Evolutionary conservation across 2,888 invertebrate genomes (phyloP).

Genomic region (Agrilus biguttatus): DNA sequence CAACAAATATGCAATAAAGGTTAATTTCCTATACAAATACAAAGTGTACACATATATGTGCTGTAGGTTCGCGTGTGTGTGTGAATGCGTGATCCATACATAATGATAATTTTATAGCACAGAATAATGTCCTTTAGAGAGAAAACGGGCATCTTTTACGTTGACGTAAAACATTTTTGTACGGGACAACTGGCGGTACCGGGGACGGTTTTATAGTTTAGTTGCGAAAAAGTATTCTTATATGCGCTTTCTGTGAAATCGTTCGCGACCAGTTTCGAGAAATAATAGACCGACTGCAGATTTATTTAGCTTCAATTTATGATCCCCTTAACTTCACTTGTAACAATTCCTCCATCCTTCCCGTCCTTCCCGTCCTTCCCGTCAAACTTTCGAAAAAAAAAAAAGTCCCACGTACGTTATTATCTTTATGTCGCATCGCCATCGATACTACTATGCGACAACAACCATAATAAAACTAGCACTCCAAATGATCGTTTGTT

Average conservation of each 20-base stretch:
- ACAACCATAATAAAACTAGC: too few relatives aligned
- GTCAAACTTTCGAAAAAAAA: too few relatives aligned
- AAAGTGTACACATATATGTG: conserved; percentile 6
- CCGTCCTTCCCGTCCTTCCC: too few relatives aligned
- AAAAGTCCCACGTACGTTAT: too few relatives aligned
- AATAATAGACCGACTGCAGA: conserved; percentile 1
- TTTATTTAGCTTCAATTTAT: too few relatives aligned
- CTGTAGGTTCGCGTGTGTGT: too few relatives aligned
- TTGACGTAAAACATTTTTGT: conserved; percentile 9
- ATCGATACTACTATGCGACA: too few relatives aligned
- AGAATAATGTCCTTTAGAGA: conserved; percentile 9
- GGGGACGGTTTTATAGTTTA: conserved; percentile 7
- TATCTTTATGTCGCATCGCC: too few relatives aligned
- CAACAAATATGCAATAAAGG: conserved; percentile 8
- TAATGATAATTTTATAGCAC: conserved; percentile 12
- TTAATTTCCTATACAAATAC: conserved; percentile 10
- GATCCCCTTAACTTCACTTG: too few relatives aligned
- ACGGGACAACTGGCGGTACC: not conserved
- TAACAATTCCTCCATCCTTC: too few relatives aligned
- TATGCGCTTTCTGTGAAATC: conserved; percentile 6
- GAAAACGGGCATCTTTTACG: conserved; percentile 8
- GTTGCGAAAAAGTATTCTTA: conserved; percentile 6
- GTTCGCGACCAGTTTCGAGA: conserved; percentile 5
- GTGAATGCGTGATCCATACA: conserved; percentile 6
- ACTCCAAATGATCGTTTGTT: too few relatives aligned